Evolutionary conservation across 2,888 invertebrate genomes (phyloP), one percentile per base, ranked within the genome.

Genomic region (Eustalomyia histrio): DNA sequence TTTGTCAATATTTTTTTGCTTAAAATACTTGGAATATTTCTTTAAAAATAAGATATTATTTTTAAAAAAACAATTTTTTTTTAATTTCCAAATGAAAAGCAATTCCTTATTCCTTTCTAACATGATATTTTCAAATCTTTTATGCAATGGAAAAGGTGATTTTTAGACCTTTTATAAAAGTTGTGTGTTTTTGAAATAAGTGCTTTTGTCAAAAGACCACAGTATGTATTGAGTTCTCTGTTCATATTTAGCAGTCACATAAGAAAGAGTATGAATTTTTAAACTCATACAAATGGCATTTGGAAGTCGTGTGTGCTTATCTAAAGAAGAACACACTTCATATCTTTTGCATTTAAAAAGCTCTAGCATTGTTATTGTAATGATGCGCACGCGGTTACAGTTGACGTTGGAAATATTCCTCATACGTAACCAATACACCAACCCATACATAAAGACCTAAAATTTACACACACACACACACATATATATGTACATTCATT

Each of bases 331-430:
- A 78, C 81, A 81, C 78, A 78, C 81, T 74, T 78, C 78, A 78
- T 81, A 81, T 81, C 81, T 81, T 80, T 78, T 78, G 78, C 78
- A 78, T 81, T 81, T 81, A 78, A 81, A 29, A 78, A 78, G 61
- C 71, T 52, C 43, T 21, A 55, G 65, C 60, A 61, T 43, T 39
- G 69, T 69, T 74, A 47, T 76, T 76, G 35, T 63, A 43, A 76
- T 63, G 67, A 78, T 78, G 78, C 71, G 81, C 78, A 81, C 81
- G 81, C 78, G 81, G 78, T 78, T 78, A 61, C 67, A 52, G 55
- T 73, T 74, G 69, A 43, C 63, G 74, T 79, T 47, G 29, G 9
- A 39, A 14, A 10, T 14, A 39, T 10, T 14, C 39, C 39, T 39
- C 39, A 39, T 39, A 39, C 39, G n/a, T 47, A 39, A 47, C 43